Conservation (phyloP, 2,888 invertebrate genomes). For the Synanthedon tipuliformis region DNA sequence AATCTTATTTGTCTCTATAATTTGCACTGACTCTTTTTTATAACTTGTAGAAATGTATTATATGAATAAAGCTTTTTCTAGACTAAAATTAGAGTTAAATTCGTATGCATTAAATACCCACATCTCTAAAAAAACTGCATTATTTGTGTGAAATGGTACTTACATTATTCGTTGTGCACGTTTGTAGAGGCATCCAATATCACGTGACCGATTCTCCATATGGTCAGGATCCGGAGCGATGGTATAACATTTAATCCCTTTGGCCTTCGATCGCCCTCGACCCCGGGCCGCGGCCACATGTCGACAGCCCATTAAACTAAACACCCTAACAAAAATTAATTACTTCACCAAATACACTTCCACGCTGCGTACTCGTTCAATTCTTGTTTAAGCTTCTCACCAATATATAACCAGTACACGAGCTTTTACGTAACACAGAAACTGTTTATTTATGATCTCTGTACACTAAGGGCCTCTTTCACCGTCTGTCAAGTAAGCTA, state of each 20-base stretch:
- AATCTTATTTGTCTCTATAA: no score
- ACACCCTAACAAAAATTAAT: constrained; percentile 62
- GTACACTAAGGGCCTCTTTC: no score
- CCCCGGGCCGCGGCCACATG: constrained; percentile 32
- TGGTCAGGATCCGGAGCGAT: constrained; percentile 23
- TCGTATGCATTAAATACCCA: no score
- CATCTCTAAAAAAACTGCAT: no score
- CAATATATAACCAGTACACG: neutral
- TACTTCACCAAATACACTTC: constrained; percentile 48
- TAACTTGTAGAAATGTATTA: no score
- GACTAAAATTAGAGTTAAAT: no score
- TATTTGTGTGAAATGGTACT: no score
- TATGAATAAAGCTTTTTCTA: no score
- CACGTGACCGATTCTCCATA: constrained; percentile 37
- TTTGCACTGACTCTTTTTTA: no score
- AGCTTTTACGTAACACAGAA: neutral
- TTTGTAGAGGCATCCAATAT: constrained; percentile 2
- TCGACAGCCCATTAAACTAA: constrained; percentile 49
- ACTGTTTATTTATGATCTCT: no score
- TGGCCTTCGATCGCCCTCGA: neutral
- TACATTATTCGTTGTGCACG: no score
- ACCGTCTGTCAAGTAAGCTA: no score
- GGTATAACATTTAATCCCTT: constrained; percentile 23
- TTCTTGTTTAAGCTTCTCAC: constrained; percentile 18
- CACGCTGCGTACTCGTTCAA: constrained; percentile 38